These are phyloP conservation scores for Bryconaethiops microstoma DNA, from an alignment of 2,797 vertebrate genomes.

Conservation along the genomic window DNA sequence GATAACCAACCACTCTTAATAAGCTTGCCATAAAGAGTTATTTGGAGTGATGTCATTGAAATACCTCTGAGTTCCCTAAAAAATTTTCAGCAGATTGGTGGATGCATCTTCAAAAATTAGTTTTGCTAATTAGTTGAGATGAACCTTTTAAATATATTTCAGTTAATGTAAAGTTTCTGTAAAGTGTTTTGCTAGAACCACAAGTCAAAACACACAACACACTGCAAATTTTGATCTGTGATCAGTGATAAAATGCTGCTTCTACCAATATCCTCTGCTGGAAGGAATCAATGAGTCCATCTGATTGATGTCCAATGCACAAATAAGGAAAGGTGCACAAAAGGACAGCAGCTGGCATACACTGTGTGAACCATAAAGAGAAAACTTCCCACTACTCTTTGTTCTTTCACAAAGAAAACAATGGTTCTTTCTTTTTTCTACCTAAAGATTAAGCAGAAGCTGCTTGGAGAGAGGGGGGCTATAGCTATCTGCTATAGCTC, in stretches of 20 bases:
- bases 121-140: background rate
- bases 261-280: background rate
- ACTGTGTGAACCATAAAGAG: background rate
- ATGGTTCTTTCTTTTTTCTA: slow-evolving; percentile 1
- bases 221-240: no score
- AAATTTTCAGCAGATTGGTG: background rate
- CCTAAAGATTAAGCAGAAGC: background rate
- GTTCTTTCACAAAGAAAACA: background rate
- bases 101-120: no score
- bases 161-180: no score
- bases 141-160: background rate
- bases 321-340: background rate
- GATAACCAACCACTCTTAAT: background rate
- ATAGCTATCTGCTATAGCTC: background rate
- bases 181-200: no score
- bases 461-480: background rate
- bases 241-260: background rate
- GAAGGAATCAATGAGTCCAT: background rate
- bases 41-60: background rate
- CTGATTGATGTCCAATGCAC: background rate
- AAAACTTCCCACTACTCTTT: background rate
- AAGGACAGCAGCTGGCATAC: background rate
- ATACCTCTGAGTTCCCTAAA: background rate
- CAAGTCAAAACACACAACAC: no score
- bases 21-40: background rate